Evolutionary conservation across 1,140 invertebrate genomes (phyloP), one percentile per base, ranked within the genome.

Genomic region (Muscidifurax raptorellus): DNA sequence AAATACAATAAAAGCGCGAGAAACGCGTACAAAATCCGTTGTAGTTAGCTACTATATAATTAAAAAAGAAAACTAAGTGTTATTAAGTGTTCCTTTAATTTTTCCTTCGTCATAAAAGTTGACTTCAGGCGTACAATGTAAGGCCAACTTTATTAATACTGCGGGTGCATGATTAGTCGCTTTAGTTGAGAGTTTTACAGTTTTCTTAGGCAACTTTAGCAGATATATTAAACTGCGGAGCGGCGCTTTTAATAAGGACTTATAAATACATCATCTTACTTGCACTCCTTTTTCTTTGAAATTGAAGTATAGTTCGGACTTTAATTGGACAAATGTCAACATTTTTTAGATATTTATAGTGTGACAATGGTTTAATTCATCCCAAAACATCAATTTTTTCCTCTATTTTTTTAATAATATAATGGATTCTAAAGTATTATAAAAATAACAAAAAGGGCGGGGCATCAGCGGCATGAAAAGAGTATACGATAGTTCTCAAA

Each of bases 61-160:
- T 36, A 9, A 36, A 36, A 36, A 6, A 36, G 1, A 36, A 9
- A 36, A 36, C 36, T 6, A 36, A 36, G 4, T 9, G 7, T 36
- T 36, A 36, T 36, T 7, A n/a, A 47, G 15, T 47, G 40, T 66
- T 27, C 64, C 52, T 52, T 36, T 36, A 9, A 36, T 36, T 36
- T 76, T 76, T 27, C n/a, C 74, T 22, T 1, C n/a, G 6, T n/a
- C 40, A 25, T 28, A n/a, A 36, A 47, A 76, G 40, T 76, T 28
- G 32, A 74, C 40, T 76, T 47, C 25, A 0, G 40, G 9, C 52
- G 52, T 52, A n/a, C 36, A 52, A 76, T 47, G 13, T 76, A n/a
- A 40, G 36, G 5, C 22, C 12, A 76, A 76, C 74, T 76, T 76
- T 47, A 28, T 76, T 27, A 74, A 76, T 47, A 76, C 36, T 76